phyloP scores from a whole-genome alignment of 2,797 vertebrate genomes.

The Steatocranus sp. region DNA sequence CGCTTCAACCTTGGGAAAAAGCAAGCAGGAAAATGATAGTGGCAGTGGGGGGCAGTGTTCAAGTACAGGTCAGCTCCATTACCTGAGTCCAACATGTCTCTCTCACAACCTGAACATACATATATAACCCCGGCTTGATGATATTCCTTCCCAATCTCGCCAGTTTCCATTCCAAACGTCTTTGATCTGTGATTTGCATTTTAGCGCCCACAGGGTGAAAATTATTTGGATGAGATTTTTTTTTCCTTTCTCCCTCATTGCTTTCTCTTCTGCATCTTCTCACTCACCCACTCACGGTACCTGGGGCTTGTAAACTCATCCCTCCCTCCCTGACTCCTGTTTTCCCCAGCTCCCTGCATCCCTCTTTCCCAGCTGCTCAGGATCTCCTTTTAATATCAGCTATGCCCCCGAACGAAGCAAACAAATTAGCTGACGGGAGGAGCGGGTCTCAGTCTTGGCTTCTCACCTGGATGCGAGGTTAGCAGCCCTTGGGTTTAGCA shows the following conservation, averaged over 20 bases:
- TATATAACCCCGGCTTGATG: conserved; percentile 72
- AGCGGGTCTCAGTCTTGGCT: conserved; percentile 22
- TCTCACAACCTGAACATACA: conserved; percentile 65
- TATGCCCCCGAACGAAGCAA: conserved; percentile 64
- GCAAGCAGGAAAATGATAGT: conserved; percentile 41
- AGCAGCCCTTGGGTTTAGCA: conserved; percentile 20
- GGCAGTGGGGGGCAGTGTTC: conserved; percentile 43
- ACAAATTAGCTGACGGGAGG: conserved; percentile 56
- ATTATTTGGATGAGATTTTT: conserved; percentile 82
- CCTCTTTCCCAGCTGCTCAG: conserved; percentile 15
- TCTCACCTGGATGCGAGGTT: conserved; percentile 41
- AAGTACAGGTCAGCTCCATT: conserved; percentile 71
- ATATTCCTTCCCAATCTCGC: conserved; percentile 76
- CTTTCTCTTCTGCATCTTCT: conserved; percentile 67
- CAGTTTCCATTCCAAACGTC: conserved; percentile 75
- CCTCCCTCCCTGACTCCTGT: conserved; percentile 23
- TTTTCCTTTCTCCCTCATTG: conserved; percentile 34
- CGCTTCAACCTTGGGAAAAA: conserved; percentile 29
- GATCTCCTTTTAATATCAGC: conserved; percentile 64
- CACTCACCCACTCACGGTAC: conserved; percentile 68
- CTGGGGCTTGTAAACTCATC: conserved; percentile 71
- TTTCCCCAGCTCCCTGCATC: conserved; percentile 30
- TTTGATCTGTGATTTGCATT: conserved; percentile 86
- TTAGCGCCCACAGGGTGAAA: conserved; percentile 74
- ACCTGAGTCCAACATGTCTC: conserved; percentile 65